Evolutionary conservation across 1,140 invertebrate genomes (phyloP).

Genomic region (Dreissena rostriformis): DNA sequence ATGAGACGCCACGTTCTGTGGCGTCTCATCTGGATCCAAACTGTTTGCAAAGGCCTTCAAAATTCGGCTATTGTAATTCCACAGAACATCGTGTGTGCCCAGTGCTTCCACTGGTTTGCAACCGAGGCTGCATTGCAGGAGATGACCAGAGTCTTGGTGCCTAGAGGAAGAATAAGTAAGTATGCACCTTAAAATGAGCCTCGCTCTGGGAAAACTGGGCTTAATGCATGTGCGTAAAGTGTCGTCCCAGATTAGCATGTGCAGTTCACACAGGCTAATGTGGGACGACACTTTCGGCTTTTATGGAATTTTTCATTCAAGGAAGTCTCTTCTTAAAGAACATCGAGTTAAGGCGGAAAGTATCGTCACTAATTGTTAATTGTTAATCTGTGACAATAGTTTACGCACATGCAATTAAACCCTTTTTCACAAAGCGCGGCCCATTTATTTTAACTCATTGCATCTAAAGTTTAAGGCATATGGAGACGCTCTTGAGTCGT

Average conservation of each 20-base stretch:
- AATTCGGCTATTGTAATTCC: neutral
- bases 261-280: no score
- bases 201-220: neutral
- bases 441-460: no score
- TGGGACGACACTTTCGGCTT: neutral
- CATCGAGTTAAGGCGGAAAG: no score
- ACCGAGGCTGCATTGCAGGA: slow-evolving; percentile 35
- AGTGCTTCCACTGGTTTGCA: slow-evolving; percentile 65
- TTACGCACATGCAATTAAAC: neutral
- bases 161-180: slow-evolving; percentile 55
- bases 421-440: no score
- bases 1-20: no score
- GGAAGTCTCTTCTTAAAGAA: neutral
- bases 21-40: no score
- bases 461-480: no score
- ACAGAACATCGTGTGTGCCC: slow-evolving; percentile 57
- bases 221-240: no score
- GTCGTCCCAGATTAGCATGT: no score
- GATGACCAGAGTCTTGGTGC: slow-evolving; percentile 58
- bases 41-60: no score
- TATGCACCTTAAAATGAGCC: neutral
- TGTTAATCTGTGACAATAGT: neutral
- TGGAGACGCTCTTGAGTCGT: no score
- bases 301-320: neutral
- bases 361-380: neutral